phyloP scores from a whole-genome alignment of 2,888 invertebrate species.

The Aleiodes alternator region DNA sequence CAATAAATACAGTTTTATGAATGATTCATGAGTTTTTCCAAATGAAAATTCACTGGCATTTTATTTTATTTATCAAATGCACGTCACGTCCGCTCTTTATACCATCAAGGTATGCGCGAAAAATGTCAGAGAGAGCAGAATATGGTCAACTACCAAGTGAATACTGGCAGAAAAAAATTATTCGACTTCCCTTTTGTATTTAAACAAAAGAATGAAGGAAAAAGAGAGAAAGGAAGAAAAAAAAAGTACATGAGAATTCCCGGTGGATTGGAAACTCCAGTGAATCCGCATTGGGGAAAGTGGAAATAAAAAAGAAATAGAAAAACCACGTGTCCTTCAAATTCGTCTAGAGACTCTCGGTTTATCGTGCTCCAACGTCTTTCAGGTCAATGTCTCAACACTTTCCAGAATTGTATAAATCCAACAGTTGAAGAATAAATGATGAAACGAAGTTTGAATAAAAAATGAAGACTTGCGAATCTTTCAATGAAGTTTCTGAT shows the following conservation, averaged over 20 bases:
- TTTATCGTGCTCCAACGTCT: too few relatives aligned
- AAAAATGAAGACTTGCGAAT: too few relatives aligned
- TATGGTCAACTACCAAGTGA: slow-evolving; percentile 8
- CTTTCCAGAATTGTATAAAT: too few relatives aligned
- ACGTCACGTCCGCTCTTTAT: slow-evolving; percentile 19
- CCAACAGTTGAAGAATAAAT: too few relatives aligned
- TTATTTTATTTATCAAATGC: slow-evolving; percentile 17
- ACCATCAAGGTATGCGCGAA: slow-evolving; percentile 6
- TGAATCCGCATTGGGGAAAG: too few relatives aligned
- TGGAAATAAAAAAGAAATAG: too few relatives aligned
- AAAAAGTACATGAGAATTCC: not conserved
- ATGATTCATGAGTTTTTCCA: slow-evolving; percentile 10
- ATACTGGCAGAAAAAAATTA: slow-evolving; percentile 20
- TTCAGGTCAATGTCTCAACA: too few relatives aligned
- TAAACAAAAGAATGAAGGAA: not conserved
- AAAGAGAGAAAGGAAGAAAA: not conserved
- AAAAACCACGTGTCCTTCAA: too few relatives aligned
- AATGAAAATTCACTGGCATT: not conserved
- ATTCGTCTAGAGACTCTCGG: too few relatives aligned
- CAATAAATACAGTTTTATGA: not conserved
- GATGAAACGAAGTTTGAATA: too few relatives aligned
- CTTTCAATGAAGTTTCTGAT: too few relatives aligned
- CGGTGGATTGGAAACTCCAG: too few relatives aligned
- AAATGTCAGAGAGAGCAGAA: slow-evolving; percentile 4
- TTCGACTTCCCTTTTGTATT: not conserved